Percentiles rank a stretch among this genome's conserved stretches.
These are phyloP conservation scores for Typhlichthys eigenmanni DNA, from an alignment of 2,797 vertebrate species.

Conservation along the genomic window DNA sequence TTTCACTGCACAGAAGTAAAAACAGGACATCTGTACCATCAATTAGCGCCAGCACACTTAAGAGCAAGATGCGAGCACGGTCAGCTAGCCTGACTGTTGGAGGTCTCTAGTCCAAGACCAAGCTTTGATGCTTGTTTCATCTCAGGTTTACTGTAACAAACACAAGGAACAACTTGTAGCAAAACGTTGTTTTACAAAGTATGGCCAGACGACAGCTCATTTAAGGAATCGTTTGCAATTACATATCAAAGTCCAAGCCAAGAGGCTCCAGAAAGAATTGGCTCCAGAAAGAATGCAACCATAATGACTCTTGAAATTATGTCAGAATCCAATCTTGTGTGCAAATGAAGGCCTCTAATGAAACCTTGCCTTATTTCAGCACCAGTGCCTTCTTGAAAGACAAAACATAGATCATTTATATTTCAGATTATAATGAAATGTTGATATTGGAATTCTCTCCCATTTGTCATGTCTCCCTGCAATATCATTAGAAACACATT, in stretches of 20 bases:
- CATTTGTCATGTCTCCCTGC: constrained; percentile 59
- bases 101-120: constrained; percentile 42
- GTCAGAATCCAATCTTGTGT: constrained; percentile 58
- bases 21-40: constrained; percentile 67
- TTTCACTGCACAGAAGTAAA: constrained; percentile 63
- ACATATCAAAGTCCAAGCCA: constrained; percentile 58
- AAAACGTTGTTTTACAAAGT: constrained; percentile 64
- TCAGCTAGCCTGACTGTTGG: constrained; percentile 25
- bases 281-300: constrained; percentile 47
- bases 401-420: constrained; percentile 25
- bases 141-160: constrained; percentile 72
- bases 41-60: constrained; percentile 49
- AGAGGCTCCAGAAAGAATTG: constrained; percentile 51
- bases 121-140: constrained; percentile 45
- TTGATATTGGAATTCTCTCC: constrained; percentile 32
- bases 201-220: constrained; percentile 52
- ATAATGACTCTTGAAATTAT: constrained; percentile 43
- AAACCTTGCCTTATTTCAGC: constrained; percentile 16
- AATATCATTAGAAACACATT: constrained; percentile 72
- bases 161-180: constrained; percentile 74
- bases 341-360: constrained; percentile 53
- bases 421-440: constrained; percentile 32
- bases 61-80: constrained; percentile 53
- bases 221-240: constrained; percentile 62
- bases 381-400: constrained; percentile 23